Evolutionary conservation across 2,888 invertebrate species (phyloP).

Genomic region (Orthonychiurus folsomi): DNA sequence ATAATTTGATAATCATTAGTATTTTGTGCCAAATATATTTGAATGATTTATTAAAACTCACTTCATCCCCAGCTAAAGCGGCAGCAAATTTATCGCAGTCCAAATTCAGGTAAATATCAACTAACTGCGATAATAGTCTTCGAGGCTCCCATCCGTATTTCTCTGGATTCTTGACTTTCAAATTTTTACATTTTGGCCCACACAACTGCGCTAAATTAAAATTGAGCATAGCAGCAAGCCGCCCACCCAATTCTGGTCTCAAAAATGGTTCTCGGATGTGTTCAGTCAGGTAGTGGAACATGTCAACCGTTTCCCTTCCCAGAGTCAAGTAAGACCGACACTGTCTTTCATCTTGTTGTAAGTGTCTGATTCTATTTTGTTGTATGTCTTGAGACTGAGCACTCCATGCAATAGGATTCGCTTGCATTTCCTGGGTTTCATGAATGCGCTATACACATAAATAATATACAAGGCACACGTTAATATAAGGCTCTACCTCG

Average conservation of each 20-base stretch:
- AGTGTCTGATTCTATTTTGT: conserved; percentile 65
- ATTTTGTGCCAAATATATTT: not conserved
- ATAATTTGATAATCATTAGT: conserved; percentile 15
- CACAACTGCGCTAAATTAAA: conserved; percentile 94
- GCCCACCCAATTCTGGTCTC: conserved; percentile 81
- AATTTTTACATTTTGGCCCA: conserved; percentile 83
- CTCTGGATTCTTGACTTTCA: conserved; percentile 84
- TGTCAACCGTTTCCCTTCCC: conserved; percentile 91
- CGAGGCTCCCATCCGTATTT: conserved; percentile 98
- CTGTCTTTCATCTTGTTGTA: conserved; percentile 74
- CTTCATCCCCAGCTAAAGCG: conserved; percentile 92
- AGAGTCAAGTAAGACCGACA: conserved; percentile 83
- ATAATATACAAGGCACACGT: no score
- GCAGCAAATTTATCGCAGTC: conserved; percentile 84
- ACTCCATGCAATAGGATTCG: conserved; percentile 59
- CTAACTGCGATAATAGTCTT: conserved; percentile 77
- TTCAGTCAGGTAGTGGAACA: conserved; percentile 92
- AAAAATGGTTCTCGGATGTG: conserved; percentile 92
- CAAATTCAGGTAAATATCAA: conserved; percentile 93
- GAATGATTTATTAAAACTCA: conserved; percentile 43
- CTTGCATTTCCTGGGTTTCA: conserved; percentile 74
- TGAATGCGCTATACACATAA: conserved; percentile 48
- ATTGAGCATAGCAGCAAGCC: conserved; percentile 95
- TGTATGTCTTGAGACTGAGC: conserved; percentile 59
- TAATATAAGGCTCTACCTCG: not conserved